Conservation (phyloP, 1,140 invertebrate species). For the Halesus radiatus region DNA sequence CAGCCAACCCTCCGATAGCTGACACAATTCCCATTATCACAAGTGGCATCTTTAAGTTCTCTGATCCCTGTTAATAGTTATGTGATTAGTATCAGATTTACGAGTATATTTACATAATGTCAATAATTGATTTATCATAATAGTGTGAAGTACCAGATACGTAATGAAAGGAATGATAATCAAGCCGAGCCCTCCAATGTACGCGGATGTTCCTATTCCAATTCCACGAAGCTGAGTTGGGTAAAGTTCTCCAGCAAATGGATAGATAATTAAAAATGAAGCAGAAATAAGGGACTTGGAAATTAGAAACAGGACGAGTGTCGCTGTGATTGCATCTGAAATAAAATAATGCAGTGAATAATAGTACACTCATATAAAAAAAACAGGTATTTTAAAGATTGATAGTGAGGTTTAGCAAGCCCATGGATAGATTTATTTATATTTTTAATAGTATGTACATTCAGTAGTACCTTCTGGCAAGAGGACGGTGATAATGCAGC, state of each 20-base stretch:
- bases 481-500: constrained; percentile 86
- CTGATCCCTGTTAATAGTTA: constrained; percentile 75
- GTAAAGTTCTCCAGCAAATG: constrained; percentile 91
- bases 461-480: constrained; percentile 76
- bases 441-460: no score
- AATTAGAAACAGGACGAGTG: constrained; percentile 84
- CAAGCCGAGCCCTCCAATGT: constrained; percentile 87
- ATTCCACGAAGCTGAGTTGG: constrained; percentile 88
- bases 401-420: no score
- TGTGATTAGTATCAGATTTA: no score
- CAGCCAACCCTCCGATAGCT: constrained; percentile 83
- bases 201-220: constrained; percentile 90
- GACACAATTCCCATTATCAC: constrained; percentile 86
- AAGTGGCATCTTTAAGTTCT: constrained; percentile 84
- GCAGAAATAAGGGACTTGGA: constrained; percentile 93
- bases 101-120: no score
- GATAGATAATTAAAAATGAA: constrained; percentile 91
- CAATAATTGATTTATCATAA: no score
- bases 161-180: constrained; percentile 93
- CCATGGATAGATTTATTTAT: no score
- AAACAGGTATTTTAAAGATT: no score
- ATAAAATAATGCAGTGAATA: constrained; percentile 5
- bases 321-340: constrained; percentile 79
- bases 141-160: constrained; percentile 76
- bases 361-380: no score